Percentiles rank a stretch among this genome's conserved stretches.
Evolutionary conservation across 2,113 vertebrate genomes (phyloP).

Genomic region (Sminthopsis crassicaudata): DNA sequence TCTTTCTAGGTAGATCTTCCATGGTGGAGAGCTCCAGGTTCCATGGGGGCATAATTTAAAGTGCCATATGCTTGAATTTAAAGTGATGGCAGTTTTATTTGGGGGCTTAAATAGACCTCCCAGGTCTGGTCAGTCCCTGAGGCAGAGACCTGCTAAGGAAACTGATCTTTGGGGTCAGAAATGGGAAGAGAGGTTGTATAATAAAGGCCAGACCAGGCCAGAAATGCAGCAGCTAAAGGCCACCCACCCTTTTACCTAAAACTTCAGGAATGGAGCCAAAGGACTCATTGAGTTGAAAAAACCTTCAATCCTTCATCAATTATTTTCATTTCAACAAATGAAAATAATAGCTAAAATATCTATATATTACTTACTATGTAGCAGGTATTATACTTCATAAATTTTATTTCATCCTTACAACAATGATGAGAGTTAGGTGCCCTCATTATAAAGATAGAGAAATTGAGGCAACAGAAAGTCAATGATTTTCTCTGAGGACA

Average conservation of each 20-base stretch:
- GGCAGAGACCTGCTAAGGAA: background rate
- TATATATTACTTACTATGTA: background rate
- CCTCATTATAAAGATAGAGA: background rate
- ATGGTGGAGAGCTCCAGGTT: conserved; percentile 50
- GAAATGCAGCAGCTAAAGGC: background rate
- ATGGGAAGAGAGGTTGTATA: background rate
- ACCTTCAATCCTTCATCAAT: background rate
- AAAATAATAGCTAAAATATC: background rate
- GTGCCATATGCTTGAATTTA: conserved; percentile 6
- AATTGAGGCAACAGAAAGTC: background rate
- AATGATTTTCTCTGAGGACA: background rate
- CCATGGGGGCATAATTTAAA: conserved; percentile 36
- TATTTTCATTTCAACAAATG: background rate
- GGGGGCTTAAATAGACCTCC: background rate
- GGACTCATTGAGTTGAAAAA: background rate
- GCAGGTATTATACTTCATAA: background rate
- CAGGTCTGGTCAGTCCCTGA: background rate
- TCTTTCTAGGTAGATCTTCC: conserved; percentile 54
- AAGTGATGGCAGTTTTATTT: background rate
- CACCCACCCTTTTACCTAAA: background rate
- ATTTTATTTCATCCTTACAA: background rate
- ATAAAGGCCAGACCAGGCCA: background rate
- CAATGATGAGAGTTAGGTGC: background rate
- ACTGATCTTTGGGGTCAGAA: background rate
- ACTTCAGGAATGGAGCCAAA: background rate